Base-by-base conservation (phyloP, 2,113 vertebrate species). In the Heterochromis multidens region DNA sequence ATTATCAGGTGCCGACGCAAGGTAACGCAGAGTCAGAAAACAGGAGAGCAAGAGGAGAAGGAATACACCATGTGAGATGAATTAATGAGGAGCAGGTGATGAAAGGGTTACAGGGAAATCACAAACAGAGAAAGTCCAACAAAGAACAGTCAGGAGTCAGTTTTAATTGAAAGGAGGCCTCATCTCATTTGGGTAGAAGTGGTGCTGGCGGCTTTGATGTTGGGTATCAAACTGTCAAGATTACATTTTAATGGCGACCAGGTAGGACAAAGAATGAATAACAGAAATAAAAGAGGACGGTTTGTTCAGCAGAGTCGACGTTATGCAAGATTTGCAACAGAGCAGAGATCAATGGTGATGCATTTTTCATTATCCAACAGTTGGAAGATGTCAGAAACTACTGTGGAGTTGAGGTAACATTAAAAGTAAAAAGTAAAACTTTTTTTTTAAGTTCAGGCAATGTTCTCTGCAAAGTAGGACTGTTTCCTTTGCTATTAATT, bases 141-240 rank as follows among this genome's bases (percentile, higher is more conserved):
- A 59, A 59, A 84, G 83, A 87, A 61, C 84, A 81, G 92, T 78
- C 83, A 91, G 91, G 86, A 82, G 87, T 88, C 89, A 13, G 49
- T 90, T 95, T 92, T 95, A 93, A 95, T 95, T 94, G 90, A 91
- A 86, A 92, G 91, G 77, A 86, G 85, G 83, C 59, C 86, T 81
- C 79, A 0, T 83, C 61, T 81, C 72, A 61, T 87, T 89, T 77
- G 83, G 79, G 82, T 43, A 21, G 83, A 83, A 80, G 60, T 43
- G 2, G 58, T 3, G 74, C 61, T 7, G 3, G 49, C 1, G 5
- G 76, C 90, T 94, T 94, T 95, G 93, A 95, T 92, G 90, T 86
- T 7, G n/a, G 54, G 59, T 77, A 40, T 90, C 89, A 72, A 35
- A 85, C 90, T 46, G 81, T 76, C 67, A 49, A 76, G 77, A 83